These are phyloP conservation scores for Gadopsis bispinosus DNA, from an alignment of 2,797 vertebrate genomes.

Conservation along the genomic window DNA sequence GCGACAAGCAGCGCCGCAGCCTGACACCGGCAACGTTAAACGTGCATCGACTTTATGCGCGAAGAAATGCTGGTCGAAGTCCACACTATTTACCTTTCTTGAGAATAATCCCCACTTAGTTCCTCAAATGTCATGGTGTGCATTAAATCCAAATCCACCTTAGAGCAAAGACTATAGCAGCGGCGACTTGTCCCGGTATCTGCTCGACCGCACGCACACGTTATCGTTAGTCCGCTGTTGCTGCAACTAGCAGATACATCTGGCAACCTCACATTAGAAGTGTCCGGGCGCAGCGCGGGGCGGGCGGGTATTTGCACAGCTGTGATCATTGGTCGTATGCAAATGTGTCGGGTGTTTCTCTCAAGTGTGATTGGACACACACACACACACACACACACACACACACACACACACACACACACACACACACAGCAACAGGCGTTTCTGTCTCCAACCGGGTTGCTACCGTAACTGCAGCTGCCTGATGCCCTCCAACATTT, in stretches of 20 bases:
- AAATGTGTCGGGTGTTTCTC: conserved; percentile 18
- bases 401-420: neutral
- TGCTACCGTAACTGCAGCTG: conserved; percentile 34
- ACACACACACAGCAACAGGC: conserved; percentile 35
- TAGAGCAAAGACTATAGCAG: conserved; percentile 18
- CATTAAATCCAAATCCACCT: conserved; percentile 80
- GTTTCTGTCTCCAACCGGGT: conserved; percentile 38
- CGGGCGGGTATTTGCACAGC: conserved; percentile 47
- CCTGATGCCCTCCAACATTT: conserved; percentile 4
- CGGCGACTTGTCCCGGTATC: conserved; percentile 23
- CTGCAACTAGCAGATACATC: conserved; percentile 66
- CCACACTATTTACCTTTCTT: conserved; percentile 81
- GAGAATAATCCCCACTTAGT: conserved; percentile 87
- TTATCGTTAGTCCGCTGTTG: conserved; percentile 13
- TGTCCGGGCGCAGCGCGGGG: conserved; percentile 35
- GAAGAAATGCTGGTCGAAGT: neutral
- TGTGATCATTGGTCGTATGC: conserved; percentile 65
- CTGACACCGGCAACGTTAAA: neutral
- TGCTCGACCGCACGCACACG: conserved; percentile 28
- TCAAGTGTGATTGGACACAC: conserved; percentile 52
- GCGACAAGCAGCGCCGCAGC: neutral
- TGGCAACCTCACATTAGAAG: conserved; percentile 72
- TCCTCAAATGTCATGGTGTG: conserved; percentile 95
- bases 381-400: neutral
- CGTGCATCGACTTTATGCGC: neutral